Base-by-base conservation (phyloP, 1,140 invertebrate genomes). In the Lordiphosa stackelbergi region DNA sequence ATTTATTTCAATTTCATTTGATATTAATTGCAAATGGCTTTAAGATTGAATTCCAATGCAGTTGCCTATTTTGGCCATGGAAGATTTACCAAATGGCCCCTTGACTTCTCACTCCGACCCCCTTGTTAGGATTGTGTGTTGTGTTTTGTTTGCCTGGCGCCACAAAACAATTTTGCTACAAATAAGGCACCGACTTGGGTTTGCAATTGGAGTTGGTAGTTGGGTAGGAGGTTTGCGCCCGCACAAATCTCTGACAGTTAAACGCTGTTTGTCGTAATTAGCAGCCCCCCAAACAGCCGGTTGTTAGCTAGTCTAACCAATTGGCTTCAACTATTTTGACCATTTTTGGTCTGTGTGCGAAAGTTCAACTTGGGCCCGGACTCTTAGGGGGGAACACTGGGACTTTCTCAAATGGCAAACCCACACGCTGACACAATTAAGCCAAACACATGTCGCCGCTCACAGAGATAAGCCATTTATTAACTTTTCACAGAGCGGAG, bases 1-100 rank as follows among this genome's bases (percentile, higher is more conserved):
- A 87, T 87, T 87, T 87, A 87, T 87, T 87, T 86, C 77, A 85
- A 85, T 87, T 87, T 77, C 83, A 85, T 86, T 86, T 84, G 85
- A 86, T 86, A 86, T 87, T 87, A 87, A 87, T 87, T 87, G 85
- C 85, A 72, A 75, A 71, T 79, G 73, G 71, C 72, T 72, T 70
- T 71, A 69, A 78, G 77, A 83, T 83, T 83, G 77, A 83, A 83
- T 83, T 81, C 72, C 75, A 69, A 62, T 59, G 68, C 38, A 12
- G 12, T 45, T 56, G 37, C 74, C 74, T 65, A 70, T 79, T 81
- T 83, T 72, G 77, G 72, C 41, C 42, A 49, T 53, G 53, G 52
- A 53, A 54, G 53, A 47, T 46, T 53, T 68, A 79, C 73, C 79
- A 77, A 78, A 73, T 63, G 62, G 74, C 65, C 55, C 53, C 62